Evolutionary conservation across 2,888 invertebrate genomes (phyloP).

Genomic region (Pyralis farinalis): DNA sequence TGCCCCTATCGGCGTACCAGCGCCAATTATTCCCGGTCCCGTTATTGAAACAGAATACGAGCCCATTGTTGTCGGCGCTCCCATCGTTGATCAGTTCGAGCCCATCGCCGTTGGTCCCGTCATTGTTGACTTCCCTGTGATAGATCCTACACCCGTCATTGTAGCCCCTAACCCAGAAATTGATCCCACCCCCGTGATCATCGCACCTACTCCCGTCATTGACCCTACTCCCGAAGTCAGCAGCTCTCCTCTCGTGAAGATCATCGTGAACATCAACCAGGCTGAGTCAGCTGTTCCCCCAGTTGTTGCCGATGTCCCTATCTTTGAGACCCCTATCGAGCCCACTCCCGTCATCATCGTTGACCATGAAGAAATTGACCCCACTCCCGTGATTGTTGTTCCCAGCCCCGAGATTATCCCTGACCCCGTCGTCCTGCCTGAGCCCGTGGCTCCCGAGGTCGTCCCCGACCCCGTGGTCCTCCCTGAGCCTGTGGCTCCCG

Average conservation of each 20-base stretch:
- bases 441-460: too few relatives aligned
- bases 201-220: slow-evolving; percentile 15
- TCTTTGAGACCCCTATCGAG: neutral
- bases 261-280: slow-evolving; percentile 35
- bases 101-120: slow-evolving; percentile 15
- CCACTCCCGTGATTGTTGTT: neutral
- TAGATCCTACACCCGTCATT: slow-evolving; percentile 13
- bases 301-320: slow-evolving; percentile 10
- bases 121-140: slow-evolving; percentile 15
- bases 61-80: slow-evolving; percentile 3
- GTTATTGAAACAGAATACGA: neutral
- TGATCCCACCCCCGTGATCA: slow-evolving; percentile 11
- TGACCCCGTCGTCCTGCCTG: slow-evolving; percentile 15
- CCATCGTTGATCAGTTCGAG: slow-evolving; percentile 1
- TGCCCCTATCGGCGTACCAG: slow-evolving; percentile 26
- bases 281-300: slow-evolving; percentile 8
- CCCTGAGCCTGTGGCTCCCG: slow-evolving; percentile 4
- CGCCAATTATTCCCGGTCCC: slow-evolving; percentile 19
- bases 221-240: slow-evolving; percentile 13
- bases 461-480: too few relatives aligned
- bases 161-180: slow-evolving; percentile 13
- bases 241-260: slow-evolving; percentile 32
- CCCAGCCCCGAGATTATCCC: too few relatives aligned
- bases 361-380: slow-evolving; percentile 2
- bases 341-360: neutral